A percentile compares a stretch with the other conserved stretches of the same genome.
These are phyloP conservation scores for Cyclophora punctaria DNA, from an alignment of 2,888 invertebrate genomes.

Conservation along the genomic window DNA sequence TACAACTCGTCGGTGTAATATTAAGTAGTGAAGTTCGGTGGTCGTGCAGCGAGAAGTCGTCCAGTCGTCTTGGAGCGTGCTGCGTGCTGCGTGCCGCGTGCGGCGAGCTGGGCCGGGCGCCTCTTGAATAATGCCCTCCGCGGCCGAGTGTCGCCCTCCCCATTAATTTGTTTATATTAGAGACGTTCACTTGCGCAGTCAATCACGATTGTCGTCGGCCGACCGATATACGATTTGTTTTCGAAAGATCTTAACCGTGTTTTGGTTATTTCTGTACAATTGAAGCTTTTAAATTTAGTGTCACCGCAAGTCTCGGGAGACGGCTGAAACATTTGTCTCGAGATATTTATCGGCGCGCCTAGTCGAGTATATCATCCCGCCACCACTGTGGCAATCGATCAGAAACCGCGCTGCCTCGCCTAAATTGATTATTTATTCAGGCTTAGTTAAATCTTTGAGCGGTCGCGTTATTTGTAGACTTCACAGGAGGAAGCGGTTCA, in stretches of 20 bases:
- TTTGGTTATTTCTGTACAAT: constrained; percentile 74
- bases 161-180: constrained; percentile 76
- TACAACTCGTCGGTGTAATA: constrained; percentile 45
- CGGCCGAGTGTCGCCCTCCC: constrained; percentile 48
- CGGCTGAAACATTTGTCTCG: constrained; percentile 70
- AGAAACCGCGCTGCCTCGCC: constrained; percentile 59
- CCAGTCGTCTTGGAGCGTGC: too few relatives aligned
- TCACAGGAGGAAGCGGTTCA: constrained; percentile 59
- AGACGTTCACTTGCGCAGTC: constrained; percentile 72
- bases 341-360: constrained; percentile 70
- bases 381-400: constrained; percentile 72
- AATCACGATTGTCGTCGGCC: constrained; percentile 71
- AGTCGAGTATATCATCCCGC: constrained; percentile 70
- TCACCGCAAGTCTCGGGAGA: constrained; percentile 71
- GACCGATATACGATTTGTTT: constrained; percentile 73
- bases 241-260: constrained; percentile 73
- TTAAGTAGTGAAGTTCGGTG: constrained; percentile 18
- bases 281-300: constrained; percentile 75
- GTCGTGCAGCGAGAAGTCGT: too few relatives aligned
- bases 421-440: constrained; percentile 72
- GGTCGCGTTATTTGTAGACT: constrained; percentile 62
- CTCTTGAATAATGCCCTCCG: constrained; percentile 37
- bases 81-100: neutral
- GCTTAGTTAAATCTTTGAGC: constrained; percentile 66
- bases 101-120: constrained; percentile 18